Evolutionary conservation across 2,888 invertebrate genomes (phyloP), one percentile per base, ranked within the genome.

Genomic region (Idaea dimidiata): DNA sequence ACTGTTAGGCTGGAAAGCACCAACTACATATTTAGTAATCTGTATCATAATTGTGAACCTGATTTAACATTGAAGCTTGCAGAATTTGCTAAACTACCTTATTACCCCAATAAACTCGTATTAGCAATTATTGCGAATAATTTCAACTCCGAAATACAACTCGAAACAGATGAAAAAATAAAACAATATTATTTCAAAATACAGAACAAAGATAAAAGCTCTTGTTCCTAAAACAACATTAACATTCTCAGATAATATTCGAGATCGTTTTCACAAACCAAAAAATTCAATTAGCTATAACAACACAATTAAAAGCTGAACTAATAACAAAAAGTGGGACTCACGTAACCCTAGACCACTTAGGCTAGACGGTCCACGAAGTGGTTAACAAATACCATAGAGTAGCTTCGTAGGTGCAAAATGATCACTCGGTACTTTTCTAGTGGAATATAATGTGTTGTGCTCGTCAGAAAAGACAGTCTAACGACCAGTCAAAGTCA

Each of bases 261-360:
- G 43, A 8, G 8, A 43, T 43, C 43, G 14, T 43, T 43, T 43
- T 43, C 43, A 43, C 43, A 43, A 43, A 14, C 43, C 43, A 43
- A 43, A 43, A 43, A 43, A 43, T 43, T 43, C 59, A 59, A 59
- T 59, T 16, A 59, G 55, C 59, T 32, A 24, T 18, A n/a, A 31
- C 6, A 10, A 58, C 17, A 17, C 54, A 33, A 60, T 54, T 17
- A 55, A 24, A 16, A 56, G 33, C 32, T 56, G 31, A 56, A 60
- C 31, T 32, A 60, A 60, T 56, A 33, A 43, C 33, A 17, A 17
- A 55, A 55, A 17, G 32, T 43, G 2, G 43, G 43, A 10, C 43
- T 43, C 43, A 43, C 43, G 43, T 43, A 43, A 43, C 43, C 10
- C 43, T 43, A 43, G 43, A 43, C 43, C 43, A 43, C 43, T 43